phyloP scores from a whole-genome alignment of 2,113 vertebrate genomes.

The Rhombomys opimus region DNA sequence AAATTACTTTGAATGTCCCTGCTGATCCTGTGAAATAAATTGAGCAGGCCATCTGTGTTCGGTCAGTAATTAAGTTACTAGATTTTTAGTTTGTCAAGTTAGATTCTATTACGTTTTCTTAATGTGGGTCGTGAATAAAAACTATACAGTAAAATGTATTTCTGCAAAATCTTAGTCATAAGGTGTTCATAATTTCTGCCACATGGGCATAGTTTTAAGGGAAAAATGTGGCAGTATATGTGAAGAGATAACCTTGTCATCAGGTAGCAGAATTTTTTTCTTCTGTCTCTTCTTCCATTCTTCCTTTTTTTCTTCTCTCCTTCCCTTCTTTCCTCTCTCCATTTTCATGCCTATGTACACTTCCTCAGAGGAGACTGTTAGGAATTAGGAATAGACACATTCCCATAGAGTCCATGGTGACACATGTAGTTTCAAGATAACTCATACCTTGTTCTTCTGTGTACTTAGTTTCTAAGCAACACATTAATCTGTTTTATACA shows the following conservation, averaged over 20 bases:
- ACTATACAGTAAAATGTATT: neutral
- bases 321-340: neutral
- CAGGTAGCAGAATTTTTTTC: too few species aligned
- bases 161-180: conserved; percentile 25
- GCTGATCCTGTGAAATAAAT: conserved; percentile 4
- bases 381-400: neutral
- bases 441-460: neutral
- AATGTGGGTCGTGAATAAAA: neutral
- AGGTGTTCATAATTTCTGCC: neutral
- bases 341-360: neutral
- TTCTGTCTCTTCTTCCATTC: neutral
- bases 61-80: conserved; percentile 26
- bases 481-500: neutral
- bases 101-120: conserved; percentile 9
- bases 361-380: neutral
- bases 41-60: conserved; percentile 22
- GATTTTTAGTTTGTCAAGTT: conserved; percentile 45
- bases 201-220: neutral
- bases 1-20: conserved; percentile 17
- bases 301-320: rapidly evolving
- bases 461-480: conserved; percentile 6
- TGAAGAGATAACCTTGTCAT: neutral
- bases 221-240: neutral
- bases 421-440: neutral
- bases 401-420: neutral